Percentiles rank a stretch among this genome's conserved stretches.
phyloP scores from a whole-genome alignment of 2,113 vertebrate genomes.

The Pituophis catenifer region DNA sequence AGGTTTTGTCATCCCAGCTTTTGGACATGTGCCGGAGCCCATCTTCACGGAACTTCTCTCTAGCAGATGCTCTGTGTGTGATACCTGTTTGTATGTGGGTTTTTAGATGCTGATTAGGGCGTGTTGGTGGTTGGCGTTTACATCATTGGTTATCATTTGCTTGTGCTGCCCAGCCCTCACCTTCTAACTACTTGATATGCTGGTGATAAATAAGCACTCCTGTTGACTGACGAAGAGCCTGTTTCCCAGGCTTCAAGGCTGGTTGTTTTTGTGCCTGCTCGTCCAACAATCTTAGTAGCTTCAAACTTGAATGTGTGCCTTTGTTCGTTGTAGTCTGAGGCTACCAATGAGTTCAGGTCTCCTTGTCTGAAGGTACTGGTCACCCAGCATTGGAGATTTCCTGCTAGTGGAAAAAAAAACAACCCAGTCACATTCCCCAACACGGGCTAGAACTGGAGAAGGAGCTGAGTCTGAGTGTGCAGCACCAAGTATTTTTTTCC shows the following conservation, averaged over 20 bases:
- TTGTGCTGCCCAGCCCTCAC: neutral
- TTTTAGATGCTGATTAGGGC: neutral
- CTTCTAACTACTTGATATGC: neutral
- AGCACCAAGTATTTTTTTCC: neutral
- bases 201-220: neutral
- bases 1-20: no score
- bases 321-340: neutral
- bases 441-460: neutral
- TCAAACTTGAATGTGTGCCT: neutral
- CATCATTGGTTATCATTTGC: neutral
- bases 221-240: neutral
- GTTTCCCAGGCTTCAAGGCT: neutral
- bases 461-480: neutral
- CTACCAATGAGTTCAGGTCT: neutral
- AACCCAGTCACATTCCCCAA: neutral
- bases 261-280: neutral
- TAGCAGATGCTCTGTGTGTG: neutral
- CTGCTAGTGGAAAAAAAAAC: neutral
- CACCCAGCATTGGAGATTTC: neutral
- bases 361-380: neutral
- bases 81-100: neutral
- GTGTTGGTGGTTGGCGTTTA: no score
- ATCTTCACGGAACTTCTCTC: neutral
- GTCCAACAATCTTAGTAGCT: neutral
- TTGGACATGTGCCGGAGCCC: no score